These are phyloP conservation scores for Volucella inflata DNA, from an alignment of 2,888 invertebrate genomes.

Conservation along the genomic window DNA sequence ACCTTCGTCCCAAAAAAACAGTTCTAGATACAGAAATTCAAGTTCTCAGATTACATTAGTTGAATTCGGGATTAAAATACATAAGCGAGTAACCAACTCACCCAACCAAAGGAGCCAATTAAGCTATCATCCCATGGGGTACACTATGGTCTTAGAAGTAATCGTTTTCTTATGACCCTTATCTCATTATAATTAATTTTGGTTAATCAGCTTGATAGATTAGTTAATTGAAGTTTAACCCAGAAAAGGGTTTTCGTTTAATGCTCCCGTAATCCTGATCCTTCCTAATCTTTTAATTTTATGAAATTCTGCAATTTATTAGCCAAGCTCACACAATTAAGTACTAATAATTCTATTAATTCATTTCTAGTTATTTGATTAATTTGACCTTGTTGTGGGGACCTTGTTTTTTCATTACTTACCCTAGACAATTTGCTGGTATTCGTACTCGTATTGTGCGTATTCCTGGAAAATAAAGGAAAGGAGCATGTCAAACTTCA, in stretches of 20 bases:
- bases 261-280: background rate
- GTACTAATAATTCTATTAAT: background rate
- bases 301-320: background rate
- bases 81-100: background rate
- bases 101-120: constrained; percentile 10
- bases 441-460: no score
- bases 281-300: constrained; percentile 12
- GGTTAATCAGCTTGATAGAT: constrained; percentile 40
- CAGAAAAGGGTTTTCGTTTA: constrained; percentile 26
- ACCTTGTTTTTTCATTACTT: no score
- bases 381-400: background rate
- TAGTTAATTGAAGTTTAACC: constrained; percentile 18
- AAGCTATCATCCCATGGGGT: constrained; percentile 14
- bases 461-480: no score
- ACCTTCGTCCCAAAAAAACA: no score
- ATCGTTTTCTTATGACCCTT: background rate
- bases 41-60: no score
- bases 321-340: background rate
- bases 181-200: constrained; percentile 31
- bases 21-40: no score
- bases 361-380: background rate
- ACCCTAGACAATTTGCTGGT: no score
- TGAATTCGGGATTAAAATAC: no score
- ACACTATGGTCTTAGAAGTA: background rate
- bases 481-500: no score